phyloP scores from a whole-genome alignment of 2,113 vertebrate species.

The Archilochus colubris region DNA sequence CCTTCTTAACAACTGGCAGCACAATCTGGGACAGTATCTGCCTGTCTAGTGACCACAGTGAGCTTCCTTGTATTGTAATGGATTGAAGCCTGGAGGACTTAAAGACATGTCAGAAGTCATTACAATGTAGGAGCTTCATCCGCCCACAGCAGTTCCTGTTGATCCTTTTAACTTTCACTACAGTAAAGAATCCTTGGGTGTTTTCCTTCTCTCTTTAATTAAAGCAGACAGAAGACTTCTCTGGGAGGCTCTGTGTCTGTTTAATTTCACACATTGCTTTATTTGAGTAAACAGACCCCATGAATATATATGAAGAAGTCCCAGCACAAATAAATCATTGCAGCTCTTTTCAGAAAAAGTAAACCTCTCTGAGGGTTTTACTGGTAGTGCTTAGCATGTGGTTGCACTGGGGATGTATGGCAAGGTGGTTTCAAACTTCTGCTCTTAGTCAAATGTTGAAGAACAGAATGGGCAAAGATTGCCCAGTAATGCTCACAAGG shows the following conservation, averaged over 20 bases:
- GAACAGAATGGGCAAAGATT: neutral
- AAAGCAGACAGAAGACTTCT: slow-evolving; percentile 34
- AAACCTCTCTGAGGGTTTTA: neutral
- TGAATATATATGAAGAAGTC: slow-evolving; percentile 8
- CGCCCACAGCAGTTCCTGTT: neutral
- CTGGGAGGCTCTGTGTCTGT: slow-evolving; percentile 35
- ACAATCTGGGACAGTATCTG: neutral
- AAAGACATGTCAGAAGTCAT: neutral
- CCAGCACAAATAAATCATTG: slow-evolving; percentile 3
- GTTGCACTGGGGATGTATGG: neutral
- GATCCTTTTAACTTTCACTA: neutral
- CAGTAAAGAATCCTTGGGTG: neutral
- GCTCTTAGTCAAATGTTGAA: neutral
- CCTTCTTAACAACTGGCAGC: neutral
- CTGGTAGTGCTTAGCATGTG: neutral
- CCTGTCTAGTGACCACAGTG: neutral
- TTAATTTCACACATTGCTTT: slow-evolving; percentile 63
- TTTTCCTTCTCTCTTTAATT: slow-evolving; percentile 36
- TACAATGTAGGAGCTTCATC: slow-evolving; percentile 2
- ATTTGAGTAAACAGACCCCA: slow-evolving; percentile 35
- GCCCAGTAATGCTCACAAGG: neutral
- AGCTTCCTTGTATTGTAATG: neutral
- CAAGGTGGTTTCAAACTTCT: neutral
- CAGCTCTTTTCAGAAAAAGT: slow-evolving; percentile 11
- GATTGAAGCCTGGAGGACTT: neutral